A percentile compares a stretch with the other conserved stretches of the same genome.
Evolutionary conservation across 2,797 vertebrate species (phyloP).

Genomic region (Triplophysa bombifrons): DNA sequence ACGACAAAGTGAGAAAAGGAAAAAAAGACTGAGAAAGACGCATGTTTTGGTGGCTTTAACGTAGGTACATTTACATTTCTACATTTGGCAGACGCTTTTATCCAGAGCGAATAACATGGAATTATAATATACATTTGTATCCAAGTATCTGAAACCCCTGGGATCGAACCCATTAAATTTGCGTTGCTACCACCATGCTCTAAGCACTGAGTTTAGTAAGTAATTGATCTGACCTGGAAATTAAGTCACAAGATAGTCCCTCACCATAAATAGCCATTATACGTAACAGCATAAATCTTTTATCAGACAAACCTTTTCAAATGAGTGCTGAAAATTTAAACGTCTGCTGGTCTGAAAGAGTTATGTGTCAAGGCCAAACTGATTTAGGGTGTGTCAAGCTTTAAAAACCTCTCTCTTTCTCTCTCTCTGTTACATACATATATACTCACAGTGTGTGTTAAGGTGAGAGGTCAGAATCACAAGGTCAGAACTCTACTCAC

Average conservation of each 20-base stretch:
- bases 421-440: neutral
- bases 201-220: neutral
- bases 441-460: neutral
- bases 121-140: no score
- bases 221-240: constrained; percentile 25
- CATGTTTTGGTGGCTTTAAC: neutral
- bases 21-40: neutral
- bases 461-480: constrained; percentile 7
- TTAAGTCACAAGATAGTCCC: constrained; percentile 6
- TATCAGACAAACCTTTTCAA: constrained; percentile 41
- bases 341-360: constrained; percentile 8
- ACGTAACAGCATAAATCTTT: constrained; percentile 53
- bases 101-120: no score
- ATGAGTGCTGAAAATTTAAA: constrained; percentile 50
- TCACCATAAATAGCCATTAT: constrained; percentile 29
- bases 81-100: no score
- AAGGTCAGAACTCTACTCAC: neutral
- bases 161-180: no score
- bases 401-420: constrained; percentile 1
- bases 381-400: neutral
- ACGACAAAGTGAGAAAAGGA: no score
- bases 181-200: no score
- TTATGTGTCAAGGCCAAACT: neutral
- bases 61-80: neutral
- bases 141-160: no score